These are phyloP conservation scores for Noctilio leporinus DNA, from an alignment of 2,113 vertebrate species.

Conservation along the genomic window DNA sequence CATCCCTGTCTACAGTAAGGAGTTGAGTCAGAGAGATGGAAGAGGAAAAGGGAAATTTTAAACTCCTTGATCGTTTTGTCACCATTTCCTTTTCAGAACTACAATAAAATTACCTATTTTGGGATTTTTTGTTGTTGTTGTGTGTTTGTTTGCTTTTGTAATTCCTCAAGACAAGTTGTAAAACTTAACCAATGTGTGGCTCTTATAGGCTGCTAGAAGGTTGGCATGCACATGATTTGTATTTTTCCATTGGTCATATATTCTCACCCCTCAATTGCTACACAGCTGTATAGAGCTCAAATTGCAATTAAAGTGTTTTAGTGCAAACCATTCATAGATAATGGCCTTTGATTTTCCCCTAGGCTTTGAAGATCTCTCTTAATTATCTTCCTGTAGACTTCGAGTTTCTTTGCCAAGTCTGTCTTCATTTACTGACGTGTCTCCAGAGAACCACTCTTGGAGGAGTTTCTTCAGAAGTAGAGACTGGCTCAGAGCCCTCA, in stretches of 20 bases:
- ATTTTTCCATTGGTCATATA: not conserved
- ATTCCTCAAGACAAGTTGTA: not conserved
- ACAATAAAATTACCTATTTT: not conserved
- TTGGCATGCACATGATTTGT: not conserved
- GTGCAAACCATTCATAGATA: slow-evolving; percentile 46
- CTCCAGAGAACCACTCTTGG: slow-evolving; percentile 47
- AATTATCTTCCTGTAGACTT: slow-evolving; percentile 59
- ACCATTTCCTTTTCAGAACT: not conserved
- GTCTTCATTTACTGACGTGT: slow-evolving; percentile 45
- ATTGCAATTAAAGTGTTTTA: slow-evolving; percentile 60
- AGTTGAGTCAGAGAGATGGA: not conserved
- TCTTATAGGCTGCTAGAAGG: not conserved
- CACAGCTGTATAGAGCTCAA: slow-evolving; percentile 25
- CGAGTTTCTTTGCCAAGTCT: slow-evolving; percentile 44
- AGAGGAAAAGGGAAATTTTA: not conserved
- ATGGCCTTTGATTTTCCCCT: slow-evolving; percentile 67
- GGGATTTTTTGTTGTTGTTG: not conserved
- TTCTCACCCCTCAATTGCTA: not conserved
- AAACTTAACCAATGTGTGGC: not conserved
- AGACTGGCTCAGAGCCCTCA: slow-evolving; percentile 35
- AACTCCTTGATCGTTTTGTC: not conserved
- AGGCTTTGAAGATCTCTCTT: slow-evolving; percentile 61
- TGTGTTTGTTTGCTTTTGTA: no score
- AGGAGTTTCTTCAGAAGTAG: slow-evolving; percentile 52
- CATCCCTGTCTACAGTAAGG: not conserved